phyloP scores from a whole-genome alignment of 2,888 invertebrate genomes.

The Ptilodon capucinus region DNA sequence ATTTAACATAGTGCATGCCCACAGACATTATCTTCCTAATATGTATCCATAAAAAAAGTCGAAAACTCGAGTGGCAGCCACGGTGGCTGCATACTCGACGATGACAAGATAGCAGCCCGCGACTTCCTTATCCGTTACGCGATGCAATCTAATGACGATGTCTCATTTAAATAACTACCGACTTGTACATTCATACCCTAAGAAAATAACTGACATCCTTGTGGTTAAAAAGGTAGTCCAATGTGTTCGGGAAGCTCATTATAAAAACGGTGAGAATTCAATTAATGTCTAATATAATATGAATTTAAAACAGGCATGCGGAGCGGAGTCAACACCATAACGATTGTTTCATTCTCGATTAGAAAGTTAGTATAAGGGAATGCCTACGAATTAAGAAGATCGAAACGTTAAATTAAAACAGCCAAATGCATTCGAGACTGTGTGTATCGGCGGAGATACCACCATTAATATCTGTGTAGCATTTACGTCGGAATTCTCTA shows the following conservation, averaged over 20 bases:
- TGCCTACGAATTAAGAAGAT: slow-evolving; percentile 23
- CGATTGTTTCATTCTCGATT: slow-evolving; percentile 33
- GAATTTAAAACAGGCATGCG: slow-evolving; percentile 29
- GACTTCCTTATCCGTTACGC: slow-evolving; percentile 73
- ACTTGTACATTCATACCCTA: slow-evolving; percentile 56
- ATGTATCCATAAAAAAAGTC: background rate
- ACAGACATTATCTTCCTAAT: background rate
- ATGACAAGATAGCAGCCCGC: slow-evolving; percentile 61
- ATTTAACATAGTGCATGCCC: background rate
- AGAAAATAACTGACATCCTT: slow-evolving; percentile 56
- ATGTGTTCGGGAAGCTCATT: slow-evolving; percentile 28
- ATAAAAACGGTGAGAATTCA: slow-evolving; percentile 34
- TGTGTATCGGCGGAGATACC: slow-evolving; percentile 55
- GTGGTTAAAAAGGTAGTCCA: slow-evolving; percentile 39
- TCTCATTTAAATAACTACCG: slow-evolving; percentile 74
- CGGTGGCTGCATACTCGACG: slow-evolving; percentile 47
- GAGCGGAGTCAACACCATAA: slow-evolving; percentile 22
- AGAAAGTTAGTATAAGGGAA: slow-evolving; percentile 38
- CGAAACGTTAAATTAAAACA: slow-evolving; percentile 24
- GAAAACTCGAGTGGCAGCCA: slow-evolving; percentile 23
- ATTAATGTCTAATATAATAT: slow-evolving; percentile 39
- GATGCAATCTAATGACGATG: slow-evolving; percentile 67
- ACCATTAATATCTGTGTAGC: slow-evolving; percentile 76
- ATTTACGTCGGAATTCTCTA: slow-evolving; percentile 78
- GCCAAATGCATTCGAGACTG: slow-evolving; percentile 22